A percentile compares a stretch with the other conserved stretches of the same genome.
These are phyloP conservation scores for Mythimna ferrago DNA, from an alignment of 2,888 invertebrate genomes.

Conservation along the genomic window DNA sequence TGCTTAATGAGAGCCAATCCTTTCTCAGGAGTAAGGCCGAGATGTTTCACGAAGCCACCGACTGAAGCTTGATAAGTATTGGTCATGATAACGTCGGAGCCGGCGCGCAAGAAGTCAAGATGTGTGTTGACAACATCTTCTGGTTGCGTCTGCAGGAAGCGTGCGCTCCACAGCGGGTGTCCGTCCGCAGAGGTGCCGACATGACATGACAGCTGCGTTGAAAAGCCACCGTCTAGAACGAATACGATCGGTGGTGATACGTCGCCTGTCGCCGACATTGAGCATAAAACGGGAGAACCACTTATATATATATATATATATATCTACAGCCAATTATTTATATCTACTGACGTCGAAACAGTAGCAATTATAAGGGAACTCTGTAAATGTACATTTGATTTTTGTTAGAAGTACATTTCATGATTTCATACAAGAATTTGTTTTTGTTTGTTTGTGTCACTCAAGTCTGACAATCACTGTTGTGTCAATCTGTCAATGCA, in stretches of 20 bases:
- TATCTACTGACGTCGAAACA: neutral
- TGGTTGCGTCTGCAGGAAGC: constrained; percentile 94
- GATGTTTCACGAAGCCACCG: constrained; percentile 93
- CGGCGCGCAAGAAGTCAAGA: constrained; percentile 95
- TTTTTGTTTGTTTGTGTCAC: constrained; percentile 1
- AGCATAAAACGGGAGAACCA: constrained; percentile 1
- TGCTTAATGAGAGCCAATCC: constrained; percentile 93
- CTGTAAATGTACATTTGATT: neutral
- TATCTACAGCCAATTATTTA: neutral
- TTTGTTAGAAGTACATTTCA: neutral
- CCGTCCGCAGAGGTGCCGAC: constrained; percentile 93
- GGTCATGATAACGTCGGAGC: constrained; percentile 96
- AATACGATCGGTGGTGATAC: constrained; percentile 70
- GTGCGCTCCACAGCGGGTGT: constrained; percentile 97
- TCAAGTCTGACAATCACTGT: too few species aligned
- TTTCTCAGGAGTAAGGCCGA: constrained; percentile 92
- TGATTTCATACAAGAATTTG: neutral
- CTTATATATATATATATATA: neutral
- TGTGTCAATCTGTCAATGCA: too few species aligned
- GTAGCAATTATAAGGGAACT: neutral
- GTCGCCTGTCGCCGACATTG: constrained; percentile 50
- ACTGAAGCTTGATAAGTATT: constrained; percentile 97
- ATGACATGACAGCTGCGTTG: constrained; percentile 94
- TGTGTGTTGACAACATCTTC: constrained; percentile 94
- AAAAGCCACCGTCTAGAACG: constrained; percentile 94